Evolutionary conservation across 2,797 vertebrate genomes (phyloP), one percentile per base, ranked within the genome.

Genomic region (Lycodopsis pacificus): DNA sequence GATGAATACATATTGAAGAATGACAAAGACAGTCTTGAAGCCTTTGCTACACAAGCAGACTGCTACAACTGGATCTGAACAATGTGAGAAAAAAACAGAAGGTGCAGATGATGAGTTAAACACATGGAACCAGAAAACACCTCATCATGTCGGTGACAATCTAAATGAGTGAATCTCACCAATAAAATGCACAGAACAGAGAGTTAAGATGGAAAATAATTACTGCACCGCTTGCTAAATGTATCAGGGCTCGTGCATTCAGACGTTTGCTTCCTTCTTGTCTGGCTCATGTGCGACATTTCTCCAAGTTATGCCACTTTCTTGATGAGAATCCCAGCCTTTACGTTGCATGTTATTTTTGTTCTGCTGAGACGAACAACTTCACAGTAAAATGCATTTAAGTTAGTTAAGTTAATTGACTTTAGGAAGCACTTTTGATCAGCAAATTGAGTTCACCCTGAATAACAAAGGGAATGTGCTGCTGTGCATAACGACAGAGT

Each of bases 381-480:
- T 92, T 92, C 86, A 91, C 86, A 91, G 87, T 89, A 80, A 82
- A 80, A 85, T 68, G 71, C 48, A 62, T 76, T 84, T 77, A 66
- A 51, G 54, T 65, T 73, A 46, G 76, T 71, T 67, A 71, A 77
- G 80, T 72, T 59, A 73, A 58, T 4, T 67, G 71, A 86, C 25
- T 63, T 85, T 36, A 76, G 91, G 93, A 95, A 95, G 93, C 92
- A 92, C 88, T 86, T 91, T 84, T 90, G 91, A 93, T 86, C 74
- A 75, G 81, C 73, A 91, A 84, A 81, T 62, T 61, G 19, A 63
- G 51, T 79, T 78, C 20, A 85, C 88, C 82, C 86, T 91, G 86
- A 89, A 89, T 83, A 84, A 87, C 77, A 87, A 71, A 87, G 80
- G 79, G 79, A 77, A 51, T 75, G 72, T 78, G 77, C 79, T 77